A percentile compares a stretch with the other conserved stretches of the same genome.
These are phyloP conservation scores for Chionodraco myersi DNA, from an alignment of 2,113 vertebrate genomes.

Conservation along the genomic window DNA sequence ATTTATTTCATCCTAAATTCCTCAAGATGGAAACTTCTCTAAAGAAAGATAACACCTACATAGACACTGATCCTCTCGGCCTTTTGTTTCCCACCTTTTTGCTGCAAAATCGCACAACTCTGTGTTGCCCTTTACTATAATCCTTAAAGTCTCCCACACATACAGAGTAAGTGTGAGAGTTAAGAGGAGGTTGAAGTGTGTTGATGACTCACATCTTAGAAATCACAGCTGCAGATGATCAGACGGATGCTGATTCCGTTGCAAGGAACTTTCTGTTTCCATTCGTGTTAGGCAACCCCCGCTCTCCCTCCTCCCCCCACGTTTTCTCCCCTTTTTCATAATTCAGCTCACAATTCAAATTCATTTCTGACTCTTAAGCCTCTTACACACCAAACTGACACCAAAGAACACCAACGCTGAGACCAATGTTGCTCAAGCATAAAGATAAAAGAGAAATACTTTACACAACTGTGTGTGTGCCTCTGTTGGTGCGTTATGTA, in stretches of 20 bases:
- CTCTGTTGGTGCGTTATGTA: not conserved
- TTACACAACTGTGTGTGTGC: slow-evolving; percentile 6
- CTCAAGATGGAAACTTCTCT: no score
- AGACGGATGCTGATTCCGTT: slow-evolving; percentile 49
- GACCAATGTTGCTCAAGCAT: not conserved
- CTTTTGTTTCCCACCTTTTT: slow-evolving; percentile 57
- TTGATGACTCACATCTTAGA: slow-evolving; percentile 73
- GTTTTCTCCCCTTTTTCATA: slow-evolving; percentile 6
- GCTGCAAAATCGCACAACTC: slow-evolving; percentile 22
- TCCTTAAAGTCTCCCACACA: slow-evolving; percentile 1
- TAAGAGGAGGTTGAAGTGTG: slow-evolving; percentile 31
- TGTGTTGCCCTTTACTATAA: not conserved
- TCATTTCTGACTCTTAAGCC: not conserved
- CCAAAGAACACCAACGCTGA: not conserved
- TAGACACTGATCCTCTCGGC: not conserved
- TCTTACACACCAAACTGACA: no score
- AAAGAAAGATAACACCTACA: not conserved
- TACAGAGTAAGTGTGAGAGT: slow-evolving; percentile 35
- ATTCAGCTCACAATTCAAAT: slow-evolving; percentile 46
- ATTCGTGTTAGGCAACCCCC: slow-evolving; percentile 18
- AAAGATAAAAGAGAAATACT: slow-evolving; percentile 5
- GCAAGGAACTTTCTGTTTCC: slow-evolving; percentile 63
- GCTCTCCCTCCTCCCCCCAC: not conserved
- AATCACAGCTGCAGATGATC: slow-evolving; percentile 76
- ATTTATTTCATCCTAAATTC: no score